These are phyloP conservation scores for Pogonognathellus flavescens DNA, from an alignment of 1,140 invertebrate species.

Conservation along the genomic window DNA sequence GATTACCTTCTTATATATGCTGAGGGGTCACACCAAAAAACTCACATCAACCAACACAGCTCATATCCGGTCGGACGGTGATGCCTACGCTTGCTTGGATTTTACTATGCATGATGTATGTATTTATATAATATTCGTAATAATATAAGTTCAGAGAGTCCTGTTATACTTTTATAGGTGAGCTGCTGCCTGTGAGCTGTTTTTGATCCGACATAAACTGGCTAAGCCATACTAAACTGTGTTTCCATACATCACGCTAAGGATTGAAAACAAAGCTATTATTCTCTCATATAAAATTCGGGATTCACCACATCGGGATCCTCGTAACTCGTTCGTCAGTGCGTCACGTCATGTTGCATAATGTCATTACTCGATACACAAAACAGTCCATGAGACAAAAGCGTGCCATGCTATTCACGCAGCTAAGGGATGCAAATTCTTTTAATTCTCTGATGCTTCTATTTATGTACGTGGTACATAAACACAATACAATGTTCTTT, in stretches of 20 bases:
- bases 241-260: neutral
- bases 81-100: neutral
- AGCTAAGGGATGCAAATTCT: slow-evolving; percentile 26
- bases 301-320: slow-evolving; percentile 2
- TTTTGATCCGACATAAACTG: neutral
- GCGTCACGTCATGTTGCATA: slow-evolving; percentile 6
- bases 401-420: slow-evolving; percentile 17
- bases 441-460: neutral
- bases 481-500: neutral
- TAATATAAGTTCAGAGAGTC: no score
- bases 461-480: neutral
- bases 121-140: no score
- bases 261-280: neutral
- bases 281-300: slow-evolving; percentile 37
- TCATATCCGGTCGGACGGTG: slow-evolving; percentile 29
- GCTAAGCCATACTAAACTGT: neutral
- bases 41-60: neutral
- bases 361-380: neutral
- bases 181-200: no score
- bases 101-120: neutral
- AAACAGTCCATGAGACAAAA: neutral
- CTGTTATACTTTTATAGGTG: no score
- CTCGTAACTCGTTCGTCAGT: slow-evolving; percentile 8
- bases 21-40: slow-evolving; percentile 27
- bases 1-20: neutral